Percentiles rank a stretch among this genome's conserved stretches.
phyloP scores from a whole-genome alignment of 2,797 vertebrate species.

The Tangara arthus region DNA sequence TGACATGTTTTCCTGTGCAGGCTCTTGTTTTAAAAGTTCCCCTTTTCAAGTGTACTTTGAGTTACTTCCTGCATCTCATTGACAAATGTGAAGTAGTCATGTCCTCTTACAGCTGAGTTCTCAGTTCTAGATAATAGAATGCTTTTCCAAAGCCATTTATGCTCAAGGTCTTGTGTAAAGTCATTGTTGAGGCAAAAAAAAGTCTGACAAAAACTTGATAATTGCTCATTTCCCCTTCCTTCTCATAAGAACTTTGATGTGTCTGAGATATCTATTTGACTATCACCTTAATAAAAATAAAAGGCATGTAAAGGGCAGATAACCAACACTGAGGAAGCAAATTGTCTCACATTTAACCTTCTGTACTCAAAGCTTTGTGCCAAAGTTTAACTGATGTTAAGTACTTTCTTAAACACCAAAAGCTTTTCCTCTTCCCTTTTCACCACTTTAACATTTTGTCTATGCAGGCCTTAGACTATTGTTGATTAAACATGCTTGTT shows the following conservation, averaged over 20 bases:
- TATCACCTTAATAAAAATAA: not conserved
- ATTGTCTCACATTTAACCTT: constrained; percentile 33
- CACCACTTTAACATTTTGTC: not conserved
- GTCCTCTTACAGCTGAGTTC: not conserved
- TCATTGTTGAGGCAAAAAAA: not conserved
- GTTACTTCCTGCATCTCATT: constrained; percentile 4
- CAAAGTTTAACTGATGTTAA: not conserved
- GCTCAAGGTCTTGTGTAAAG: not conserved
- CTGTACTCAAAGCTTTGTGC: constrained; percentile 5
- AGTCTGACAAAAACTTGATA: constrained; percentile 14
- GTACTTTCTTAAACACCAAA: constrained; percentile 5
- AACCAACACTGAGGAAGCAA: not conserved
- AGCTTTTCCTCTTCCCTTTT: not conserved
- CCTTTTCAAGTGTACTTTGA: constrained; percentile 16
- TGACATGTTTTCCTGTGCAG: constrained; percentile 8
- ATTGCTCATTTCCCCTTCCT: constrained; percentile 55
- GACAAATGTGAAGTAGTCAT: constrained; percentile 11
- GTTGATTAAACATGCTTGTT: not conserved
- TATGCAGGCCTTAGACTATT: not conserved
- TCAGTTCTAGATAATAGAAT: not conserved
- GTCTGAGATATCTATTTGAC: constrained; percentile 1
- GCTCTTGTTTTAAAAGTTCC: constrained; percentile 18
- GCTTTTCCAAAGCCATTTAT: not conserved
- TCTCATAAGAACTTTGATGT: constrained; percentile 23
- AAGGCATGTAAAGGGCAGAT: not conserved